These are phyloP conservation scores for Tetanocera ferruginea DNA, from an alignment of 2,888 invertebrate species.

Conservation along the genomic window DNA sequence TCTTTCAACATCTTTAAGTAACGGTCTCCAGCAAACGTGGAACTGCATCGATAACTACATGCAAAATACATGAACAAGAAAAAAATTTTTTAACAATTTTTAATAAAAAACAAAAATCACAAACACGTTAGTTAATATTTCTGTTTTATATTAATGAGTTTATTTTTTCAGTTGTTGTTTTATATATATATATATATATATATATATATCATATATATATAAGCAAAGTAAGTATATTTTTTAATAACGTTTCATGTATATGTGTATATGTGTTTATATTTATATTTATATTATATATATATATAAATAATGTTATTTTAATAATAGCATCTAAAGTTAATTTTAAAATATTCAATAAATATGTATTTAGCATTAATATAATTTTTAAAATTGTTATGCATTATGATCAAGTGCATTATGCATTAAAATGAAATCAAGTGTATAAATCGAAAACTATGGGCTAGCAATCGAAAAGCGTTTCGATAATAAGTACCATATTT, in stretches of 20 bases:
- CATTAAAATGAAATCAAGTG: neutral
- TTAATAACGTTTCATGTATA: slow-evolving; percentile 27
- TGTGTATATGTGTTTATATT: slow-evolving; percentile 23
- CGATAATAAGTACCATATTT: neutral
- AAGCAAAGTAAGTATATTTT: slow-evolving; percentile 35
- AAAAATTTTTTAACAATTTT: too few relatives aligned
- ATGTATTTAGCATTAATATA: slow-evolving; percentile 12
- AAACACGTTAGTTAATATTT: neutral
- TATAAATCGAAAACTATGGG: too few relatives aligned
- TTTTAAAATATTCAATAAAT: slow-evolving; percentile 31
- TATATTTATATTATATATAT: neutral
- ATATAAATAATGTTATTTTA: neutral
- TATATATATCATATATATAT: slow-evolving; percentile 33
- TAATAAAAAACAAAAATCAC: too few relatives aligned
- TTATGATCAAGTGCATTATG: neutral
- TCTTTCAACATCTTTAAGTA: too few relatives aligned
- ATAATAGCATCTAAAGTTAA: slow-evolving; percentile 36
- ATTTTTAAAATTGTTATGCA: neutral
- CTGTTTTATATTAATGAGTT: slow-evolving; percentile 34
- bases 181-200: slow-evolving; percentile 32
- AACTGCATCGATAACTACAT: neutral
- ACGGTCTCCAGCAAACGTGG: neutral
- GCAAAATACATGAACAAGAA: neutral
- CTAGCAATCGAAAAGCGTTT: too few relatives aligned
- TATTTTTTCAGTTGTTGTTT: slow-evolving; percentile 35